Conservation (phyloP, 2,888 invertebrate genomes). For the Minunthozetes semirufus region DNA sequence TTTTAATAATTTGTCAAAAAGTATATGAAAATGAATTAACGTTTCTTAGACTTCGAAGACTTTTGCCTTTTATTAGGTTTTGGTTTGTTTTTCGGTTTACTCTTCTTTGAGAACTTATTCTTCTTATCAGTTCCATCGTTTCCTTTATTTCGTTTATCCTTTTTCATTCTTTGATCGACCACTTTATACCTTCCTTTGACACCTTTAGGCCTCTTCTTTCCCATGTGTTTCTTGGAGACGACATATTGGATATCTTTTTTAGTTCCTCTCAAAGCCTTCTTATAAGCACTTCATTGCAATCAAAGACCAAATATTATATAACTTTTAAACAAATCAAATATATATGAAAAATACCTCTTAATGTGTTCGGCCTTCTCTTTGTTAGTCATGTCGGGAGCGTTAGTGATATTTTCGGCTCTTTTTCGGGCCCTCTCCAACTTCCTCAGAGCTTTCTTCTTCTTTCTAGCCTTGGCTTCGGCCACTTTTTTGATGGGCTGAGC, state of each 20-base stretch:
- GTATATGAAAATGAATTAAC: too few relatives aligned
- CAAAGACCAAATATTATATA: not conserved
- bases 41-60: too few relatives aligned
- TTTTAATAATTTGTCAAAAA: too few relatives aligned
- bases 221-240: constrained; percentile 79
- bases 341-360: constrained; percentile 59
- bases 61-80: constrained; percentile 17
- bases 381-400: constrained; percentile 79
- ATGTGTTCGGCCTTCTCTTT: constrained; percentile 86
- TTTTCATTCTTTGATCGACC: constrained; percentile 95
- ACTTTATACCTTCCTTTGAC: constrained; percentile 86
- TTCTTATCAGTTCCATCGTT: not conserved
- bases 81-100: not conserved
- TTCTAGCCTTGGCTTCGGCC: constrained; percentile 93
- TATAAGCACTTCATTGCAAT: constrained; percentile 75
- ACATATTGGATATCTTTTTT: constrained; percentile 88
- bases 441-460: constrained; percentile 74
- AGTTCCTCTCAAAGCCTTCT: constrained; percentile 70
- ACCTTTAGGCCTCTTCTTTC: constrained; percentile 73
- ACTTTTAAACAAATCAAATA: constrained; percentile 36
- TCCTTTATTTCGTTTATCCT: constrained; percentile 57
- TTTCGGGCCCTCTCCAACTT: constrained; percentile 89
- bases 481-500: constrained; percentile 95
- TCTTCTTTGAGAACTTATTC: not conserved
- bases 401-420: constrained; percentile 87